phyloP scores from a whole-genome alignment of 2,888 invertebrate genomes.

The Andrena camellia region DNA sequence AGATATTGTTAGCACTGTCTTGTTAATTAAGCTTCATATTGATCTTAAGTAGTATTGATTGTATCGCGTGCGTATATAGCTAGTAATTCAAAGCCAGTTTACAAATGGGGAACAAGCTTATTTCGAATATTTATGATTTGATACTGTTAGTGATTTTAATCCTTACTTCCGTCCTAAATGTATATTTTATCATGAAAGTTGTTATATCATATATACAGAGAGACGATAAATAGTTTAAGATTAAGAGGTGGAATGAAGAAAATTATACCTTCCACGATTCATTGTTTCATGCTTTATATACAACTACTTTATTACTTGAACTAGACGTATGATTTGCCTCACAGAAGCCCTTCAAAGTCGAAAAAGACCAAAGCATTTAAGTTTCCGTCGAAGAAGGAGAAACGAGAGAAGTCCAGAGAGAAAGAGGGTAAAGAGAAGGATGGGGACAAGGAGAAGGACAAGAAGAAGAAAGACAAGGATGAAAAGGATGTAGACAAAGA shows the following conservation, averaged over 20 bases:
- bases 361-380: constrained; percentile 96
- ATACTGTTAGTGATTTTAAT: constrained; percentile 65
- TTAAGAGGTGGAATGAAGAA: neutral
- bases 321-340: constrained; percentile 70
- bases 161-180: constrained; percentile 64
- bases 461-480: constrained; percentile 86
- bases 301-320: constrained; percentile 54
- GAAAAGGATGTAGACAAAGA: constrained; percentile 88
- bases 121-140: constrained; percentile 66
- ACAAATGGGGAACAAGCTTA: constrained; percentile 65
- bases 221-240: constrained; percentile 11
- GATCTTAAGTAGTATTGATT: constrained; percentile 46
- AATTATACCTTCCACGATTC: constrained; percentile 1
- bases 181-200: constrained; percentile 72
- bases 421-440: constrained; percentile 88
- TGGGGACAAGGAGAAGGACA: constrained; percentile 85
- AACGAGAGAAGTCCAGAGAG: constrained; percentile 94
- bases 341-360: constrained; percentile 92
- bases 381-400: constrained; percentile 94
- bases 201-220: constrained; percentile 44
- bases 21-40: constrained; percentile 39
- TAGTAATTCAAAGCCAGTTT: constrained; percentile 2
- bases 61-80: neutral
- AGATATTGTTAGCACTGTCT: constrained; percentile 49
- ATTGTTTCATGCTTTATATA: constrained; percentile 37